Base-by-base conservation (phyloP, 2,797 vertebrate genomes). In the Argyrosomus regius region DNA sequence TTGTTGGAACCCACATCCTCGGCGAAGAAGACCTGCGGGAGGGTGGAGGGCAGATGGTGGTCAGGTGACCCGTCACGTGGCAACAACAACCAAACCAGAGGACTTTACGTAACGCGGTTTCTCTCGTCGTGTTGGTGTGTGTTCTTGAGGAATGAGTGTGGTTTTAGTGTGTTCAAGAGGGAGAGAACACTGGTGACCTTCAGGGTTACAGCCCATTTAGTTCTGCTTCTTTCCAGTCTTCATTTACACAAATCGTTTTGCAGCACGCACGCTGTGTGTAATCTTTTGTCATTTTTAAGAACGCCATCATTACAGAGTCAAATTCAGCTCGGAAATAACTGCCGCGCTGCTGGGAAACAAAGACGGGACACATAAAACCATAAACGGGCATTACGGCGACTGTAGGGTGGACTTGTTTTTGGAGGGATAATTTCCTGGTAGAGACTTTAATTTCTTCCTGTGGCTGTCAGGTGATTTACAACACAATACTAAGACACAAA, bases 1-100 rank as follows among this genome's bases (percentile, higher is more conserved):
- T 99, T 99, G 95, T 99, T 99, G 86, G 97, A 97, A 89, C 98
- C 96, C 73, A 97, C 97, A 52, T 99, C 98, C 91, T 99, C 98
- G 1, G 97, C 97, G 77, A 98, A 98, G 94, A 99, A 99, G 79
- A 99, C 98, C 98, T 99, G 89, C 2, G 77, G 74, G 64, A 62
- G 63, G 63, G n/a, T 1, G 39, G 57, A 52, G 73, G 60, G 13
- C 24, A 63, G 57, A 72, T 2, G 24, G 64, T 2, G 1, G 22
- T 81, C 48, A 58, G 52, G 26, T 20, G 46, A 49, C 22, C 8
- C 3, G 20, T 59, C 24, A 72, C 13, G 0, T 18, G 26, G 16
- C 17, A 5, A 20, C 16, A 5, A 16, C 41, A 67, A 50, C 58
- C 52, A 18, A 43, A 2, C 1, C 22, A 14, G 54, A 39, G 35